A percentile compares a stretch with the other conserved stretches of the same genome.
Evolutionary conservation across 2,113 vertebrate species (phyloP).

Genomic region (Dunckerocampus dactyliophorus): DNA sequence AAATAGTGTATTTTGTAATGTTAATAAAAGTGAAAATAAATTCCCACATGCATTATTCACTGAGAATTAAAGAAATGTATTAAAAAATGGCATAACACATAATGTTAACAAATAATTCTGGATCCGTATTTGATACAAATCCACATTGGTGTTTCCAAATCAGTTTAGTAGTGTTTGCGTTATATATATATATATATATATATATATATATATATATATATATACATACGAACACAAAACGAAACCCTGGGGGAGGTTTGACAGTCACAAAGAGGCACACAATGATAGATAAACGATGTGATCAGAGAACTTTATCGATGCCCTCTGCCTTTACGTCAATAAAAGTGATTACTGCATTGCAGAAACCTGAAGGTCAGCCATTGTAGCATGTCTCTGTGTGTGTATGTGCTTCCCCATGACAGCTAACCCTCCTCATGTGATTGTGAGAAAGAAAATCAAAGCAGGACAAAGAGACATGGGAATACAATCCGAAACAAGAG

Average conservation of each 20-base stretch:
- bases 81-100: too few species aligned
- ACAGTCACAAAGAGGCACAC: too few species aligned
- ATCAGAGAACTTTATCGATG: conserved; percentile 9
- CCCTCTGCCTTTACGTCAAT: conserved; percentile 37
- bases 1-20: too few species aligned
- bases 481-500: neutral
- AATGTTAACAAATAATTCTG: too few species aligned
- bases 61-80: too few species aligned
- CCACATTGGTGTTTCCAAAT: too few species aligned
- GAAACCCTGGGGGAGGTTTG: neutral
- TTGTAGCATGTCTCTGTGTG: conserved; percentile 18
- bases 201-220: too few species aligned
- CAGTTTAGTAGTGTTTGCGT: too few species aligned
- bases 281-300: neutral
- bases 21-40: too few species aligned
- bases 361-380: conserved; percentile 62
- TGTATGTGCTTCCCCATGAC: neutral
- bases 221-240: neutral
- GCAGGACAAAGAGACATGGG: neutral
- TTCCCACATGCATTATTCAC: too few species aligned
- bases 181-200: too few species aligned
- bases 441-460: neutral
- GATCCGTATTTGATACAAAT: too few species aligned
- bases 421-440: neutral
- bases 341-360: conserved; percentile 65